phyloP scores from a whole-genome alignment of 2,888 invertebrate species.

The Sesamia inferens region DNA sequence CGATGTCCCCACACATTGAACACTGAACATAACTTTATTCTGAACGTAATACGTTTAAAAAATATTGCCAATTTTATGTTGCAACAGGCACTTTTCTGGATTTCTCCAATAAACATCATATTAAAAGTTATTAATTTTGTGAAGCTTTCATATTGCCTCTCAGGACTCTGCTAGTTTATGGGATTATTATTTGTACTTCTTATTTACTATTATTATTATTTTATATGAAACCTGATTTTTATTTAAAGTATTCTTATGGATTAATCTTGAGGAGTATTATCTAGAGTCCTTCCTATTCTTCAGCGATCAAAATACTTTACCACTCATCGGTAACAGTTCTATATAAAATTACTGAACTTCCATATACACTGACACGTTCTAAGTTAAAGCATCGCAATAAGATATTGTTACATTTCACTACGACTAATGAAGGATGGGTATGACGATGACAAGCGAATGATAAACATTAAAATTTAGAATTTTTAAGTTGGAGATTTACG shows the following conservation, averaged over 20 bases:
- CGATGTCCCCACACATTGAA: slow-evolving; percentile 76
- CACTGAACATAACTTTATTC: slow-evolving; percentile 82
- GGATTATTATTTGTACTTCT: slow-evolving; percentile 83
- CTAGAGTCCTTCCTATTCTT: slow-evolving; percentile 78
- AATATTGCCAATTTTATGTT: slow-evolving; percentile 90
- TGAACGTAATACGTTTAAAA: slow-evolving; percentile 86
- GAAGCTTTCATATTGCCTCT: slow-evolving; percentile 86
- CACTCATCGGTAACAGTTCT: slow-evolving; percentile 81
- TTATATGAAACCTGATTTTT: slow-evolving; percentile 76
- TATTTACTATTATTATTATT: slow-evolving; percentile 80
- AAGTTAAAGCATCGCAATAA: slow-evolving; percentile 90
- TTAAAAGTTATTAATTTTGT: slow-evolving; percentile 85
- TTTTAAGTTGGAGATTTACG: slow-evolving; percentile 84
- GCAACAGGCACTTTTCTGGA: slow-evolving; percentile 90
- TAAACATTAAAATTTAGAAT: slow-evolving; percentile 87
- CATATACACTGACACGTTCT: slow-evolving; percentile 87
- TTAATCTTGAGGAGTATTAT: slow-evolving; percentile 78
- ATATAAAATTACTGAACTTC: slow-evolving; percentile 86
- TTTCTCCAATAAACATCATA: slow-evolving; percentile 90
- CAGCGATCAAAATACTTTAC: slow-evolving; percentile 82
- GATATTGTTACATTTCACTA: slow-evolving; percentile 88
- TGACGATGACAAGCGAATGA: slow-evolving; percentile 82
- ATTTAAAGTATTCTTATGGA: slow-evolving; percentile 78
- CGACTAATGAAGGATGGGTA: slow-evolving; percentile 81
- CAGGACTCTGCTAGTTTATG: slow-evolving; percentile 82